phyloP scores from a whole-genome alignment of 2,888 invertebrate genomes.

The Napeogenes inachia region DNA sequence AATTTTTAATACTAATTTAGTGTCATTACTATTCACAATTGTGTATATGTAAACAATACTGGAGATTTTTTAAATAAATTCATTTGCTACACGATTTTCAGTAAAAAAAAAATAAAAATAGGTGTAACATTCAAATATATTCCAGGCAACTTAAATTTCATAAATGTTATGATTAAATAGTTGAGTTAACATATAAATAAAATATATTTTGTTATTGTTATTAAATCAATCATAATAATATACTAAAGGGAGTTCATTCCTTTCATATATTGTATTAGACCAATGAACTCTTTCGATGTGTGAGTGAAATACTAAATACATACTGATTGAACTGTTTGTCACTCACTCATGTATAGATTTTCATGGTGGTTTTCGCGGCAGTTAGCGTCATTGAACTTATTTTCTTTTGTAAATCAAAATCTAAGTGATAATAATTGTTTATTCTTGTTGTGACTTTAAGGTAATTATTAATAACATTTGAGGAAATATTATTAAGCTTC shows the following conservation, averaged over 20 bases:
- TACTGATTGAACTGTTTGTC: conserved; percentile 16
- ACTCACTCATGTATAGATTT: conserved; percentile 36
- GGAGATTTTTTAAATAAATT: too few species aligned
- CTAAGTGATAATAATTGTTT: conserved; percentile 33
- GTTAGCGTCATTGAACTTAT: conserved; percentile 54
- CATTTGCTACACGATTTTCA: too few species aligned
- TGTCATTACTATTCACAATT: too few species aligned
- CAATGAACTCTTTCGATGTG: conserved; percentile 20
- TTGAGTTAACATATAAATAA: too few species aligned
- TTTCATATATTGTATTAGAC: background rate
- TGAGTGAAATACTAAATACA: conserved; percentile 17
- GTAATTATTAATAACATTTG: conserved; percentile 33
- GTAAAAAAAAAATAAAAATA: too few species aligned
- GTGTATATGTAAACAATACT: too few species aligned
- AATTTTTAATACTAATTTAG: too few species aligned
- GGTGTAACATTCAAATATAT: too few species aligned
- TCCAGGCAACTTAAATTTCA: too few species aligned
- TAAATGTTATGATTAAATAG: too few species aligned
- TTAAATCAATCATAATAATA: background rate
- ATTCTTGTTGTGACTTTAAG: conserved; percentile 37
- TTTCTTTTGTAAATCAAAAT: conserved; percentile 46
- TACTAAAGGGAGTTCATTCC: background rate
- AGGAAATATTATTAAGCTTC: conserved; percentile 24
- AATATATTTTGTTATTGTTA: too few species aligned
- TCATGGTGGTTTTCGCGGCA: conserved; percentile 66